Conservation (phyloP, 2,113 vertebrate genomes). For the Dasypus novemcinctus region DNA sequence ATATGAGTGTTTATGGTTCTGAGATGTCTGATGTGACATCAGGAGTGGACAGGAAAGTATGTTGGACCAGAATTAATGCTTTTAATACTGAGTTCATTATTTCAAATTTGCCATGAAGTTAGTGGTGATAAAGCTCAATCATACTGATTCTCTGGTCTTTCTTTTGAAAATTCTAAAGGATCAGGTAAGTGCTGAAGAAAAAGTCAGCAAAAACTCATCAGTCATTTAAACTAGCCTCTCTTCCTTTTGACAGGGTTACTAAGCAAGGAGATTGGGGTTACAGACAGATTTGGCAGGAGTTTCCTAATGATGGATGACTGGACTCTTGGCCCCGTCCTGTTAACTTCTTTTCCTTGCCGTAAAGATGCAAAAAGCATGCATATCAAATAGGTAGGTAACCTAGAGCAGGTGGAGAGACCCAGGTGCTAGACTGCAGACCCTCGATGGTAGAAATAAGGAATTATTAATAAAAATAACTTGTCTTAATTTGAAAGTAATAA, state of each 20-base stretch:
- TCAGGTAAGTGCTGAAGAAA: conserved; percentile 17
- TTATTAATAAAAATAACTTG: background rate
- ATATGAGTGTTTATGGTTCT: background rate
- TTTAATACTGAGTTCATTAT: background rate
- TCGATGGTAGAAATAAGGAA: background rate
- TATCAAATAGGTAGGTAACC: background rate
- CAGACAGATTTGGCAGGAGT: background rate
- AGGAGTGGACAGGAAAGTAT: background rate
- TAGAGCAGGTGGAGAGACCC: background rate
- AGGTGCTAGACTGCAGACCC: background rate
- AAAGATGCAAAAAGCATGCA: background rate
- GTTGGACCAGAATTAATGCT: background rate
- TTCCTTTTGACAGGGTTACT: background rate
- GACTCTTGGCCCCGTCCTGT: background rate
- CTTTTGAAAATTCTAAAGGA: background rate
- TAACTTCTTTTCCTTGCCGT: background rate
- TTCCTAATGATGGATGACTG: background rate
- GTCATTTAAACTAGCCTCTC: background rate
- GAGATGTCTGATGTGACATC: background rate
- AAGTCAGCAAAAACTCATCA: background rate
- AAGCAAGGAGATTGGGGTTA: background rate
- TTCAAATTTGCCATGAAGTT: background rate
- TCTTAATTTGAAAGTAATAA: background rate
- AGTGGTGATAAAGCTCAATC: background rate
- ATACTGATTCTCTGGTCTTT: background rate